Percentiles rank a stretch among this genome's conserved stretches.
These are phyloP conservation scores for Neoaliturus tenellus DNA, from an alignment of 2,888 invertebrate species.

Conservation along the genomic window DNA sequence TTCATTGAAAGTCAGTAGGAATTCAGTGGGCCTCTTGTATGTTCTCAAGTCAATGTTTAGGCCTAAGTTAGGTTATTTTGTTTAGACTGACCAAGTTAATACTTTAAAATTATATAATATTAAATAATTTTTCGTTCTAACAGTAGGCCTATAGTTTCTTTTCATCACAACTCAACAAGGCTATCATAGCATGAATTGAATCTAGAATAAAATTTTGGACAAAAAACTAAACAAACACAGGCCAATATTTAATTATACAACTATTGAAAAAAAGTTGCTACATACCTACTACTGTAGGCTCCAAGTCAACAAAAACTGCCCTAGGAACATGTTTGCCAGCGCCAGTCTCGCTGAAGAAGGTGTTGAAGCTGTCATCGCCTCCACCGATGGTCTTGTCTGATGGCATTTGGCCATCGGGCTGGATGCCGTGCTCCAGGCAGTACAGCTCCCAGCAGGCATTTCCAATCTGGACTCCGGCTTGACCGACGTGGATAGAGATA, in stretches of 20 bases:
- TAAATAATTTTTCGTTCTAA: too few species aligned
- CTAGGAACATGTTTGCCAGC: constrained; percentile 97
- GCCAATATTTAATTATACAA: too few species aligned
- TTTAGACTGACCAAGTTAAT: not conserved
- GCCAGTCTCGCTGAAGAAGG: constrained; percentile 93
- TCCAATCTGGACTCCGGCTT: constrained; percentile 93
- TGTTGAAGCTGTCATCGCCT: constrained; percentile 77
- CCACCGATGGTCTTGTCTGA: constrained; percentile 75
- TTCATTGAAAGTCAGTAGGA: too few species aligned
- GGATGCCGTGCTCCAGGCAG: constrained; percentile 93
- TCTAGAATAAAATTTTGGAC: too few species aligned
- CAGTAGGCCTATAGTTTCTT: too few species aligned
- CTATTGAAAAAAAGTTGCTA: too few species aligned
- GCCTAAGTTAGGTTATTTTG: not conserved
- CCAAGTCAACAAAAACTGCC: constrained; percentile 96
- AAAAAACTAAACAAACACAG: too few species aligned
- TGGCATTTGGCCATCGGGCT: constrained; percentile 94
- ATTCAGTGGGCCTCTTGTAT: too few species aligned
- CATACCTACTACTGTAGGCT: constrained; percentile 93
- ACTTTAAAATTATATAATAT: too few species aligned
- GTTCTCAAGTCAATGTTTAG: too few species aligned
- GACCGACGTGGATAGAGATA: constrained; percentile 87
- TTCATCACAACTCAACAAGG: too few species aligned
- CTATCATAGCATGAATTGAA: too few species aligned
- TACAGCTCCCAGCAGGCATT: constrained; percentile 94